Percentiles rank a stretch among this genome's conserved stretches.
phyloP scores from a whole-genome alignment of 2,797 vertebrate species.

The Myioborus miniatus region DNA sequence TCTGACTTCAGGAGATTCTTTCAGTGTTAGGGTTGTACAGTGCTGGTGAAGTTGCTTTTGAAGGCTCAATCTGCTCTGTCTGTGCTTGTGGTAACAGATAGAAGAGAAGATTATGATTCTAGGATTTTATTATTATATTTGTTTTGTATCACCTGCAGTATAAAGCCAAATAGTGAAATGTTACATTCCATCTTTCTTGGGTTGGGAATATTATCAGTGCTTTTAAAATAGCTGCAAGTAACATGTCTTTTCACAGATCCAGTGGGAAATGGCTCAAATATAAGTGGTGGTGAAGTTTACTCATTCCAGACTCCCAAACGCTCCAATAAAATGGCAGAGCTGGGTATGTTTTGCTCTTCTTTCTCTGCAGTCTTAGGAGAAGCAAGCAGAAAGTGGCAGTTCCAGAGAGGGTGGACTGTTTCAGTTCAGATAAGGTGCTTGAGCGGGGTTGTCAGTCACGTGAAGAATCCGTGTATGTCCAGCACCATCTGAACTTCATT shows the following conservation, averaged over 20 bases:
- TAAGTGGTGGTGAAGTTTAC: slow-evolving; percentile 86
- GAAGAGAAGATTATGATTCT: background rate
- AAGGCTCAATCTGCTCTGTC: background rate
- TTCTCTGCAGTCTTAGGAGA: background rate
- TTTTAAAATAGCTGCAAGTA: background rate
- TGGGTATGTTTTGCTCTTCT: slow-evolving; percentile 77
- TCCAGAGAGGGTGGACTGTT: background rate
- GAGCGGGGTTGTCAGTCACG: background rate
- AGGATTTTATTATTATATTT: background rate
- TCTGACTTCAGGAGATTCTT: background rate
- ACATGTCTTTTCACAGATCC: slow-evolving; percentile 71
- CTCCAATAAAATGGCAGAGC: slow-evolving; percentile 87
- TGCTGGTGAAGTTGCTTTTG: background rate
- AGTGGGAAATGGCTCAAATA: slow-evolving; percentile 70
- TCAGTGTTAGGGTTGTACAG: background rate
- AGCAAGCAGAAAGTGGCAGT: background rate
- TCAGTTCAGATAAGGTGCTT: background rate
- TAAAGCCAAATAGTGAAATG: background rate
- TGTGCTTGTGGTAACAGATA: background rate
- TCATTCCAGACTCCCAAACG: slow-evolving; percentile 88
- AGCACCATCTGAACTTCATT: background rate
- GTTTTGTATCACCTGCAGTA: background rate
- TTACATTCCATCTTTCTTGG: background rate
- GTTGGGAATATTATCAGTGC: background rate
- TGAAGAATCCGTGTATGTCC: background rate